Conservation (phyloP, 2,113 vertebrate genomes). For the Chloropsis hardwickii region DNA sequence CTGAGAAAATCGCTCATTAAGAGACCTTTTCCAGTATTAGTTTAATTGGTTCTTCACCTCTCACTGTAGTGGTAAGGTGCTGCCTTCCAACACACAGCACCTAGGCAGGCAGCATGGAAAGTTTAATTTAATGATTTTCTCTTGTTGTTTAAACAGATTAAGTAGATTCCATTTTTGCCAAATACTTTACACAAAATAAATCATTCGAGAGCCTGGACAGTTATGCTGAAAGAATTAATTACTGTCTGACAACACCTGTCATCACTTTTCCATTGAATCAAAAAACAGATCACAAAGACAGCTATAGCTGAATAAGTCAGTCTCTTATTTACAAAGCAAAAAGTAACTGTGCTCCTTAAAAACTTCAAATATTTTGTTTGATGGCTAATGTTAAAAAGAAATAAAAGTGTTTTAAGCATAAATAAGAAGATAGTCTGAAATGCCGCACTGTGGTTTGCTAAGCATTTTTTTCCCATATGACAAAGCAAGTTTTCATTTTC, state of each 20-base stretch:
- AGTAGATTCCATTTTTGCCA: conserved; percentile 54
- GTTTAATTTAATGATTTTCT: conserved; percentile 41
- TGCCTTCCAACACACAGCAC: background rate
- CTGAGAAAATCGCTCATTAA: background rate
- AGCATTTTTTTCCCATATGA: background rate
- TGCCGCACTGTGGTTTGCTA: background rate
- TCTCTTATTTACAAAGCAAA: conserved; percentile 26
- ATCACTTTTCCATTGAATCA: conserved; percentile 56
- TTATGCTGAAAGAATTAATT: conserved; percentile 60
- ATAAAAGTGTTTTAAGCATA: background rate
- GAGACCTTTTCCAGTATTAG: background rate
- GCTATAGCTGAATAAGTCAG: background rate
- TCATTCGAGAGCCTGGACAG: background rate
- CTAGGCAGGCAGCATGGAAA: background rate
- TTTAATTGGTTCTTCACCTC: background rate
- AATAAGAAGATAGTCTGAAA: background rate
- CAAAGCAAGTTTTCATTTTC: background rate
- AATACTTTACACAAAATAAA: conserved; percentile 56
- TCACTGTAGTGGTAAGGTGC: background rate
- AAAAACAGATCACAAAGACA: conserved; percentile 12
- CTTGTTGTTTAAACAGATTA: conserved; percentile 49
- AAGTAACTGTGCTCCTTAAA: background rate
- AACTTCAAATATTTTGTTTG: background rate
- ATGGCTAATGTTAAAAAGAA: background rate
- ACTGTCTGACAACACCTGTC: conserved; percentile 42